Percentiles rank a stretch among this genome's conserved stretches.
These are phyloP conservation scores for Smutsia temminckii DNA, from an alignment of 2,797 vertebrate species.

Conservation along the genomic window DNA sequence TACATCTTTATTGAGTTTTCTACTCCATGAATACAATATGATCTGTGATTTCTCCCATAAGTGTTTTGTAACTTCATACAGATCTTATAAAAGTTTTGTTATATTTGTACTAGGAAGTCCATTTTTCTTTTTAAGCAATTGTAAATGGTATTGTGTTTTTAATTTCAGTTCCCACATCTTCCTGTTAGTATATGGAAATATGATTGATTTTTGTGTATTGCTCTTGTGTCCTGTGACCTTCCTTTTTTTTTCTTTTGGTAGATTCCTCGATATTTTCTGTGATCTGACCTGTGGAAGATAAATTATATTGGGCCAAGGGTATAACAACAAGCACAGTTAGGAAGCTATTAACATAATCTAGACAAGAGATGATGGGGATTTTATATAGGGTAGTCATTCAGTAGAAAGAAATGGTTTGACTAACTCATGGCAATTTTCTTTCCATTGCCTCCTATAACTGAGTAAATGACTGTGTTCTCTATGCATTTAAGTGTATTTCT, in stretches of 20 bases:
- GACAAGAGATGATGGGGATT: not conserved
- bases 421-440: not conserved
- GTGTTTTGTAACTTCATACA: not conserved
- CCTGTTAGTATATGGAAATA: not conserved
- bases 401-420: not conserved
- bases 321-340: not conserved
- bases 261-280: not conserved
- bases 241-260: not conserved
- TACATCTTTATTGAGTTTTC: not conserved
- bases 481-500: not conserved
- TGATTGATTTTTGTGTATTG: not conserved
- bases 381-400: not conserved
- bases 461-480: not conserved
- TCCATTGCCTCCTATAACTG: not conserved
- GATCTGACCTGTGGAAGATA: not conserved
- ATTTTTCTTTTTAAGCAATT: not conserved
- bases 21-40: not conserved
- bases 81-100: not conserved
- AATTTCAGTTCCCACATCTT: not conserved
- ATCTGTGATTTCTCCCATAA: not conserved
- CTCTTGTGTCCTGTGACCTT: not conserved
- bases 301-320: not conserved
- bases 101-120: not conserved
- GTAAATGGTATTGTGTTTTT: not conserved
- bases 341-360: not conserved